Conservation (phyloP, 2,797 vertebrate species). For the Chaenodraco wilsoni region DNA sequence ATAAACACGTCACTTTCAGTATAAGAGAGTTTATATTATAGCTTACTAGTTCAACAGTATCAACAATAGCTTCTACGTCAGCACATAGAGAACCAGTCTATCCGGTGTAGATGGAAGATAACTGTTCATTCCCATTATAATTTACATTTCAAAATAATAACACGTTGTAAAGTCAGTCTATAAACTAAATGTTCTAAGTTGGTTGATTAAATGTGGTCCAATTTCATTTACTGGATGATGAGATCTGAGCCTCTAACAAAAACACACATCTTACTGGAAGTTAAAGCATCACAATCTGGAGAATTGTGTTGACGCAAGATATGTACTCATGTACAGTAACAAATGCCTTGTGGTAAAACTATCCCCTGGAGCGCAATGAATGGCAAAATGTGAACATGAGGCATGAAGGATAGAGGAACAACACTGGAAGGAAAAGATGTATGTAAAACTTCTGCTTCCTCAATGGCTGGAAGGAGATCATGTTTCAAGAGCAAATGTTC, state of each 20-base stretch:
- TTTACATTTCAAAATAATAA: conserved; percentile 2
- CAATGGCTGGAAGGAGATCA: conserved; percentile 10
- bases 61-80: conserved; percentile 30
- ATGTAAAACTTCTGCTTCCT: background rate
- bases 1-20: conserved; percentile 9
- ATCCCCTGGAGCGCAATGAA: background rate
- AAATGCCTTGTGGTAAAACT: background rate
- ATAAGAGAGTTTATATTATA: conserved; percentile 7
- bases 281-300: background rate
- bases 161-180: background rate
- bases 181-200: background rate
- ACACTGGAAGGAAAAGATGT: background rate
- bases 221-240: background rate
- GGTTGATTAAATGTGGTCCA: background rate
- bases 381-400: background rate
- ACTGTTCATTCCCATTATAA: background rate
- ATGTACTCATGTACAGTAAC: background rate
- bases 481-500: background rate
- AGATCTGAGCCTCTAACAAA: background rate
- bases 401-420: background rate
- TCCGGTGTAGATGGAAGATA: conserved; percentile 41
- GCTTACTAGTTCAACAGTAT: background rate
- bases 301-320: conserved; percentile 6
- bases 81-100: conserved; percentile 55
- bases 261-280: conserved; percentile 3